Conservation (phyloP, 2,113 vertebrate species). For the Pantherophis guttatus region DNA sequence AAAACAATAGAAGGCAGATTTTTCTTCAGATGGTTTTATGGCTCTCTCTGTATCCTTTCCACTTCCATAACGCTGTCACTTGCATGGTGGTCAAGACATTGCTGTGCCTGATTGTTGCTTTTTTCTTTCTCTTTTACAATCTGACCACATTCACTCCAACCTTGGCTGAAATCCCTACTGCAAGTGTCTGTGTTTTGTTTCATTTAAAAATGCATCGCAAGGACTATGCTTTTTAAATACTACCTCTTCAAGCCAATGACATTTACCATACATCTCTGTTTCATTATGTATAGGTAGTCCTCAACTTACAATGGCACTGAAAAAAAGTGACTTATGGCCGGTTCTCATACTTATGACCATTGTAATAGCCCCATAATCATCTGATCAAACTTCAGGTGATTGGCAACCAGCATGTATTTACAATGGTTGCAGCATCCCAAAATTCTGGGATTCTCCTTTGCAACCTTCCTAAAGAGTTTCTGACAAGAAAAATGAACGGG, state of each 20-base stretch:
- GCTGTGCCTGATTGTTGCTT: background rate
- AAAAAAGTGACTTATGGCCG: background rate
- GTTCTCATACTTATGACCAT: background rate
- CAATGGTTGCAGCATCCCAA: background rate
- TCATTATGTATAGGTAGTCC: background rate
- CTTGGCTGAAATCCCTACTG: background rate
- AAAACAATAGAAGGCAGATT: constrained; percentile 37
- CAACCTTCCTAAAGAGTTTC: background rate
- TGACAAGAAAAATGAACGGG: background rate
- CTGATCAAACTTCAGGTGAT: background rate
- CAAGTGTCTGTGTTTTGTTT: background rate
- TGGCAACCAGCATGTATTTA: background rate
- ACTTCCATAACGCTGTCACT: background rate
- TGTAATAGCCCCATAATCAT: background rate
- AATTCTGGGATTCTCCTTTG: background rate
- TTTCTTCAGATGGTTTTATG: background rate
- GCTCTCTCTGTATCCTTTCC: constrained; percentile 5
- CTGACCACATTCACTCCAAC: background rate
- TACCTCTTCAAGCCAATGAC: background rate
- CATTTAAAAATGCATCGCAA: background rate
- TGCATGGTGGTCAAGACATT: constrained; percentile 11
- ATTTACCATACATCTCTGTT: background rate
- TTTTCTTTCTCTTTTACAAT: constrained; percentile 11
- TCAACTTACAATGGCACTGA: background rate
- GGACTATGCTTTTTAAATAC: background rate